Base-by-base conservation (phyloP, 2,113 vertebrate species). In the Stictonetta naevosa region DNA sequence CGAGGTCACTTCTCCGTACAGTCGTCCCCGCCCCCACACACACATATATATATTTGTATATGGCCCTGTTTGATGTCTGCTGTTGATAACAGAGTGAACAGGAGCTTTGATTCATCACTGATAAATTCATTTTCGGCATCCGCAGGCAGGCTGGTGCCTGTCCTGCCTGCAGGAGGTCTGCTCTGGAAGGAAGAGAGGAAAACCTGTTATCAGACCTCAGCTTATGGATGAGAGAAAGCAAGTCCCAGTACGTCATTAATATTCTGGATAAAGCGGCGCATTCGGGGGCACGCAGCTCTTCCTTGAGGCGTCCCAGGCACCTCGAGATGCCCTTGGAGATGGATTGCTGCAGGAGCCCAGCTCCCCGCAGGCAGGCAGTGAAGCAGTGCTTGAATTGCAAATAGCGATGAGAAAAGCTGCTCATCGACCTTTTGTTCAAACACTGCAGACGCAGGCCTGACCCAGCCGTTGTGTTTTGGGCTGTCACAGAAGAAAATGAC, bases 361-460 rank as follows among this genome's bases (percentile, higher is more conserved):
- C 80, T 81, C 66, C 78, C 90, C 46, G 80, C 48, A 63, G 88
- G 44, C 82, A 36, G 40, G 13, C 62, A 46, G 67, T 25, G 3
- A 56, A 73, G 48, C 71, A 6, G 23, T 63, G 44, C 71, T 94
- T 95, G 96, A 94, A 95, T 92, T 97, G 95, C 94, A 97, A 92
- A 94, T 90, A n/a, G 40, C 83, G 26, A 46, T 40, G 73, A 90
- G 89, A 86, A 93, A 93, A 93, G 77, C 95, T 91, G 91, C 91
- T 80, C 69, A 14, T 94, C 28, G 44, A 86, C 95, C 93, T 97
- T 96, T 86, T 92, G 86, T 93, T 96, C 91, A 92, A 76, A 85
- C 58, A 25, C 36, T 16, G 92, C 87, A 96, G 92, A 80, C 75
- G 42, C 79, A 83, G 95, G 76, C 86, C 86, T 97, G 97, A 95